Base-by-base conservation (phyloP, 1,140 invertebrate species). In the Orussus abietinus region DNA sequence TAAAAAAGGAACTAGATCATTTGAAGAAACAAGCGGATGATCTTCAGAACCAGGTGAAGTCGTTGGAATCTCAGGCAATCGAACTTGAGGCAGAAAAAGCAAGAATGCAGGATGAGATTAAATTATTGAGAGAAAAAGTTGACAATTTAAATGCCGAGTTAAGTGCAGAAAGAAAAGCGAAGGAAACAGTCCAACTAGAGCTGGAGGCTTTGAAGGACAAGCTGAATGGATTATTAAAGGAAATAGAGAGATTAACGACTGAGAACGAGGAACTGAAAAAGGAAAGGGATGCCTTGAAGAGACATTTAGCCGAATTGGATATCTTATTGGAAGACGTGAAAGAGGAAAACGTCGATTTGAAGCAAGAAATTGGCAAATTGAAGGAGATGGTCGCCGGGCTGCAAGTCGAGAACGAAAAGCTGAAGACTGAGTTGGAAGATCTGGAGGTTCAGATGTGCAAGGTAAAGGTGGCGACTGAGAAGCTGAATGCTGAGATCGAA, bases 171-270 rank as follows among this genome's bases (percentile, higher is more conserved):
- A 42, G 5, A 28, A 14, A 9, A 3, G 32, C 32, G 11, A 32
- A 38, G 21, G 33, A 49, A 5, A 32, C 42, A n/a, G 26, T 29
- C 17, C 17, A 44, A 18, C 20, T 15, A 5, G 58, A 57, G 29
- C 19, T 59, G 13, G 12, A n/a, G 18, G 42, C 55, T 5, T n/a
- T 60, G 28, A 56, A 62, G 36, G 44, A 37, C 7, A 44, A 61
- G 20, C 33, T 62, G 14, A 46, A 56, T 11, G 50, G 51, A 15
- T 28, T 64, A n/a, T 33, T 14, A 12, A 19, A 10, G 35, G 21
- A 4, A n/a, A n/a, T n/a, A n/a, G n/a, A n/a, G n/a, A 39, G 18
- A 32, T 11, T 28, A 7, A 36, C 11, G 18, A 18, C 13, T 10
- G 34, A 15, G 13, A 15, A 18, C 5, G 15, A 17, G 7, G 34